A percentile compares a stretch with the other conserved stretches of the same genome.
Evolutionary conservation across 2,888 invertebrate species (phyloP).

Genomic region (Bibio marci): DNA sequence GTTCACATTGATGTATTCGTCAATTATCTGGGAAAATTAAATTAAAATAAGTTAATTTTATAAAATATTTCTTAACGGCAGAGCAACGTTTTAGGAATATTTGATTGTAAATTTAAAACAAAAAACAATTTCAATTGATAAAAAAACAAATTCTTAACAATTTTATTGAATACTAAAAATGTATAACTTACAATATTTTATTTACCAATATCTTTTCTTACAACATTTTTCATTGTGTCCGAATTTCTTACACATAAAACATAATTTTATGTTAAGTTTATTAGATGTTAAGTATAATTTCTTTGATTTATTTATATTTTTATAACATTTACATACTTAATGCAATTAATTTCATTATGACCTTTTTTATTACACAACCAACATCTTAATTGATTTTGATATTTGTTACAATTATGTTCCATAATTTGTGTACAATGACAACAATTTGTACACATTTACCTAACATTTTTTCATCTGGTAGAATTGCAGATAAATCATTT

Average conservation of each 20-base stretch:
- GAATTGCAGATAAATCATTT: conserved; percentile 41
- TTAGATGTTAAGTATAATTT: background rate
- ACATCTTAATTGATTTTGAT: conserved; percentile 22
- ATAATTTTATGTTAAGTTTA: background rate
- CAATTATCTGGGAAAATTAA: too few species aligned
- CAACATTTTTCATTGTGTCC: conserved; percentile 9
- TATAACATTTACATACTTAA: conserved; percentile 8
- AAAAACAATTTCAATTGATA: too few species aligned
- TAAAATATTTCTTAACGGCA: too few species aligned
- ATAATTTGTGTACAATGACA: conserved; percentile 38
- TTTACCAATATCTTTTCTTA: conserved; percentile 4
- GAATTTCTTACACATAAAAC: conserved; percentile 6
- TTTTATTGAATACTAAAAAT: too few species aligned
- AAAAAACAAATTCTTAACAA: too few species aligned
- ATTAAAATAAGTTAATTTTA: too few species aligned
- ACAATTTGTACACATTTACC: conserved; percentile 50
- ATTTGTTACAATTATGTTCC: conserved; percentile 35
- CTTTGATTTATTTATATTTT: background rate
- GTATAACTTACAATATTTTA: too few species aligned
- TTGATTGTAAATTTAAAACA: too few species aligned
- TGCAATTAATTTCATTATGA: conserved; percentile 22
- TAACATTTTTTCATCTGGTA: conserved; percentile 39
- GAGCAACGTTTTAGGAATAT: too few species aligned
- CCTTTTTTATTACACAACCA: conserved; percentile 22
- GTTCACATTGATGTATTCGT: background rate